Conservation (phyloP, 2,113 vertebrate species). For the Ceyx margarethae region DNA sequence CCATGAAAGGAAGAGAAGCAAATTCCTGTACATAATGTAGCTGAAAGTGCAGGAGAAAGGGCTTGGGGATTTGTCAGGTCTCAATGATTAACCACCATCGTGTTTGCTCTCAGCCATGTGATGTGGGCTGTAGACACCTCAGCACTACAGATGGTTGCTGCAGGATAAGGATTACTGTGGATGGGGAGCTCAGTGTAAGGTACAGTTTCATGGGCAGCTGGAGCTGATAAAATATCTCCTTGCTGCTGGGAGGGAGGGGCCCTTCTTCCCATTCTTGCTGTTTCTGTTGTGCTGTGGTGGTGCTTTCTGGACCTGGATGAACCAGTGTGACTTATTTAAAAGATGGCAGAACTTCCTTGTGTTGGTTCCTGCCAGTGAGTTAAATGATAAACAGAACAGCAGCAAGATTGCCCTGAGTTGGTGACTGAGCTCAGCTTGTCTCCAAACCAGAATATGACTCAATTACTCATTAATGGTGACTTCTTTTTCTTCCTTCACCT, state of each 20-base stretch:
- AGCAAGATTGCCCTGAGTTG: neutral
- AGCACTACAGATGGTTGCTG: neutral
- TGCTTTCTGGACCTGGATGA: neutral
- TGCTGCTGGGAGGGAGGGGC: neutral
- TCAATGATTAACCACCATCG: neutral
- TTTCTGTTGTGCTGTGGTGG: neutral
- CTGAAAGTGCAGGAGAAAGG: neutral
- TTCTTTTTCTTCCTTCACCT: neutral
- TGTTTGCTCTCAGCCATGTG: neutral
- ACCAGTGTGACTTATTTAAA: neutral
- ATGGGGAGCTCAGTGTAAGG: neutral
- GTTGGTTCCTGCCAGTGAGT: neutral
- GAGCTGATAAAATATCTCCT: neutral
- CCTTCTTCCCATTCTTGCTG: neutral
- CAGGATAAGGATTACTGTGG: neutral
- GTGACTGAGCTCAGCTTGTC: neutral
- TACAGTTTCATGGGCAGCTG: neutral
- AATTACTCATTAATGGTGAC: neutral
- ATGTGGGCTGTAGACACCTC: neutral
- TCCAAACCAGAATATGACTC: neutral
- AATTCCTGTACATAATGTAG: accelerated
- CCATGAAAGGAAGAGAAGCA: neutral
- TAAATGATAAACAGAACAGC: neutral
- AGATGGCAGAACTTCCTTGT: neutral
- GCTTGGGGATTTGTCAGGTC: neutral